phyloP scores from a whole-genome alignment of 2,888 invertebrate genomes.

The Serripes groenlandicus region DNA sequence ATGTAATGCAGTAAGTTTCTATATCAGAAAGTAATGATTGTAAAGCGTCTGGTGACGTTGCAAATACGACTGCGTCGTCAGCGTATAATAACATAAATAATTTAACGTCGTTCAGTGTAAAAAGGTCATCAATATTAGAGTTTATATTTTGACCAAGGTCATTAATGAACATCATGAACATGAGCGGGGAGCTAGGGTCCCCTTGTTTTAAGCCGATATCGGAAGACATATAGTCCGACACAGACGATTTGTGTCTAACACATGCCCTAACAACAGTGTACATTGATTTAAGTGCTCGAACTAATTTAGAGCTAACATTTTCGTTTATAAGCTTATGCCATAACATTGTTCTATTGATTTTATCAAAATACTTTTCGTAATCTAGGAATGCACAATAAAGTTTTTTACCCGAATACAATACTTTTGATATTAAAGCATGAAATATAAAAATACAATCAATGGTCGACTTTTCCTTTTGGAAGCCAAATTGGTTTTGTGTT shows the following conservation, averaged over 20 bases:
- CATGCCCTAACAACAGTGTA: constrained; percentile 6
- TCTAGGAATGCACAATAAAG: constrained; percentile 8
- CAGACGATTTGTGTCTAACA: not conserved
- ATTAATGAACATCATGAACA: constrained; percentile 18
- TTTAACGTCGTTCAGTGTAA: constrained; percentile 4
- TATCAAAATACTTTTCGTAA: constrained; percentile 13
- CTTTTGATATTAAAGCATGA: constrained; percentile 7
- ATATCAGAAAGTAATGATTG: constrained; percentile 16
- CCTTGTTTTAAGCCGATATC: constrained; percentile 23
- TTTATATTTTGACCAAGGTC: constrained; percentile 12
- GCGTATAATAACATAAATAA: constrained; percentile 14
- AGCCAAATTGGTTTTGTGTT: not conserved
- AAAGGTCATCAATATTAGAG: constrained; percentile 11
- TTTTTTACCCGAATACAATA: not conserved
- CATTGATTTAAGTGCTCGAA: constrained; percentile 10
- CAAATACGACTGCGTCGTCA: constrained; percentile 19
- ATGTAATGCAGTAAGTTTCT: constrained; percentile 9
- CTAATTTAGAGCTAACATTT: constrained; percentile 7
- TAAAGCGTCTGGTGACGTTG: not conserved
- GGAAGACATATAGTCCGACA: not conserved
- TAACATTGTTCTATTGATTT: not conserved
- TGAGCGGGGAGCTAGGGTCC: constrained; percentile 2
- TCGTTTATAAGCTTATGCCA: not conserved
- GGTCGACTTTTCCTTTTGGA: constrained; percentile 2
- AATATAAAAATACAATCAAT: constrained; percentile 8